Conservation (phyloP, 2,113 vertebrate genomes). For the Greenwoodochromis staneri region DNA sequence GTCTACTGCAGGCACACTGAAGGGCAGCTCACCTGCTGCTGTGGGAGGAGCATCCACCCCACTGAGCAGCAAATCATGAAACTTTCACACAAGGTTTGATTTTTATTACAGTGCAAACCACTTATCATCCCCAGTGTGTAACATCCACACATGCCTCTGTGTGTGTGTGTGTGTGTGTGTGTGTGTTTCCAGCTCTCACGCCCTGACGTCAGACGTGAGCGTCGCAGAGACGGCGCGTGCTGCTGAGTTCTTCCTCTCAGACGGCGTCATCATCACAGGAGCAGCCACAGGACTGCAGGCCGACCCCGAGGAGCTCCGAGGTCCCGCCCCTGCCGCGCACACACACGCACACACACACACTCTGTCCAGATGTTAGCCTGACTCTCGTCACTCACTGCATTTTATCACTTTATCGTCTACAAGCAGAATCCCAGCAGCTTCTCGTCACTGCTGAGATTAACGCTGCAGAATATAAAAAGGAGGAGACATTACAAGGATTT, state of each 20-base stretch:
- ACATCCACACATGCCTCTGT: not conserved
- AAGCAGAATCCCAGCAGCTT: accelerated
- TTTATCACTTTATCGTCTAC: accelerated
- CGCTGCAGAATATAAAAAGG: not conserved
- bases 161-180: not conserved
- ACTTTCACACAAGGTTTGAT: not conserved
- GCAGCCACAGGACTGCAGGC: slow-evolving; percentile 71
- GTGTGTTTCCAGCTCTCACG: slow-evolving; percentile 71
- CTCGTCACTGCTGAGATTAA: not conserved
- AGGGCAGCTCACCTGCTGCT: not conserved
- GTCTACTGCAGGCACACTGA: not conserved
- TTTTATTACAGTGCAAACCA: not conserved
- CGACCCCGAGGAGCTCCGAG: slow-evolving; percentile 69
- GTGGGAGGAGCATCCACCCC: not conserved
- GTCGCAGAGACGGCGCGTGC: slow-evolving; percentile 72
- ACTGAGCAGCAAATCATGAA: not conserved
- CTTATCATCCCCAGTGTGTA: not conserved
- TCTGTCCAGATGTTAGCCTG: not conserved
- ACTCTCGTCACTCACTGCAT: not conserved
- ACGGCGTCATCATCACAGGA: slow-evolving; percentile 80
- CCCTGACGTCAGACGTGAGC: slow-evolving; percentile 77
- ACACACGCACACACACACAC: accelerated
- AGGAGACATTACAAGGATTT: not conserved
- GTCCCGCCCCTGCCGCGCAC: slow-evolving; percentile 21
- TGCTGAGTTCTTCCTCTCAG: slow-evolving; percentile 82